phyloP scores from a whole-genome alignment of 2,797 vertebrate genomes.

The Falco cherrug region DNA sequence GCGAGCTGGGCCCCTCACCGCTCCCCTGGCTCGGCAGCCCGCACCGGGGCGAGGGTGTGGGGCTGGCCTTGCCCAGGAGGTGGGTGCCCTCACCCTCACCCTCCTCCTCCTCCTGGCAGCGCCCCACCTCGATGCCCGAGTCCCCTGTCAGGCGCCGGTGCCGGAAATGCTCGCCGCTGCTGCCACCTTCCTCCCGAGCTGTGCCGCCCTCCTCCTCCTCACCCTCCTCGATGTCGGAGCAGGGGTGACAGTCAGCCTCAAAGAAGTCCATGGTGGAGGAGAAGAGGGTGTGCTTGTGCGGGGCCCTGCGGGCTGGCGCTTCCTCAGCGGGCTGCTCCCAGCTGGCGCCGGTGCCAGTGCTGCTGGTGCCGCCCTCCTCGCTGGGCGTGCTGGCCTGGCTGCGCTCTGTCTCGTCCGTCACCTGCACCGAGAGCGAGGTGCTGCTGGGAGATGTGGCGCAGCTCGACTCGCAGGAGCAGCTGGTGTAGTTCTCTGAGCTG shows the following conservation, averaged over 20 bases:
- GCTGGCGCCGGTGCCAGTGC: not conserved
- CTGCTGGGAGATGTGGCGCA: constrained; percentile 84
- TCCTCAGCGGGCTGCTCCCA: not conserved
- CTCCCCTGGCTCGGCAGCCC: not conserved
- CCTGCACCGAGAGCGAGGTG: constrained; percentile 83
- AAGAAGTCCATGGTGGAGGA: constrained; percentile 73
- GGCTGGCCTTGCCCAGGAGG: constrained; percentile 23
- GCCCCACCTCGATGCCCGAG: constrained; percentile 90
- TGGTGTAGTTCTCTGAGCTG: constrained; percentile 85
- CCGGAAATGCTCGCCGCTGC: constrained; percentile 70
- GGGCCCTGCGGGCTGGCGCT: fast-evolving
- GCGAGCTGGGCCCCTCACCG: not conserved
- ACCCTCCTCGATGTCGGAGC: constrained; percentile 84
- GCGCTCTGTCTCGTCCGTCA: constrained; percentile 80
- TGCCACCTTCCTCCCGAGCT: not conserved
- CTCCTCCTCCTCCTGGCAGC: constrained; percentile 79
- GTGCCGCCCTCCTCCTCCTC: constrained; percentile 64
- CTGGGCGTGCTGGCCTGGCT: constrained; percentile 80
- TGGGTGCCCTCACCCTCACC: constrained; percentile 59
- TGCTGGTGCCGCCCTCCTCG: constrained; percentile 61
- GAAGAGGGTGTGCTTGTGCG: constrained; percentile 66
- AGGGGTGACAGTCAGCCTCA: constrained; percentile 64
- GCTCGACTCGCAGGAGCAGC: constrained; percentile 88
- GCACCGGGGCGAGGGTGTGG: not conserved
- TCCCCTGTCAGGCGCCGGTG: constrained; percentile 88